Evolutionary conservation across 2,888 invertebrate species (phyloP).

Genomic region (Platypus cylindrus): DNA sequence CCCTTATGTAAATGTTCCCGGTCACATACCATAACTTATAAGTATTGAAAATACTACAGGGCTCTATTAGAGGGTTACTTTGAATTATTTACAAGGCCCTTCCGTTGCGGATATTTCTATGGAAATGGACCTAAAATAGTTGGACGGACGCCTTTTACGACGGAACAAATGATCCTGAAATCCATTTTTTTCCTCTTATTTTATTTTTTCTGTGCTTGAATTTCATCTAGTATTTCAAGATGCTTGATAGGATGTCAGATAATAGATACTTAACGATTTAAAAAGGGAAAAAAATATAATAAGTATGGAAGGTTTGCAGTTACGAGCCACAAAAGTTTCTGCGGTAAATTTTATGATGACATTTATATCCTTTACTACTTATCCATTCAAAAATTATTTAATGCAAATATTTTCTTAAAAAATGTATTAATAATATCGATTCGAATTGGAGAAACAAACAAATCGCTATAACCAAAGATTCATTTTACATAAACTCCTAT

Average conservation of each 20-base stretch:
- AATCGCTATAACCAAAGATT: conserved; percentile 22
- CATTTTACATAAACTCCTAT: conserved; percentile 14
- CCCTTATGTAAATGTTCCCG: conserved; percentile 25
- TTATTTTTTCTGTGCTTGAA: no score
- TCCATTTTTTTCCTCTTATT: conserved; percentile 18
- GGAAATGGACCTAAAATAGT: conserved; percentile 28
- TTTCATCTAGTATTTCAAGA: no score
- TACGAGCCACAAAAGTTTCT: no score
- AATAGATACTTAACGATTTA: no score
- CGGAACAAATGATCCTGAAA: conserved; percentile 24
- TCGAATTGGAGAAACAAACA: conserved; percentile 18
- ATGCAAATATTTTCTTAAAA: neutral
- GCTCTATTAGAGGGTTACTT: conserved; percentile 33
- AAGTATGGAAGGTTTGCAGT: no score
- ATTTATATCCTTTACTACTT: no score
- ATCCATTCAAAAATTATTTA: no score
- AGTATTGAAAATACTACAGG: conserved; percentile 29
- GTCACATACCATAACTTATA: conserved; percentile 30
- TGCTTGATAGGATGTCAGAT: no score
- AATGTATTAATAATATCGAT: conserved; percentile 4
- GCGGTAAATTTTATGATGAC: no score
- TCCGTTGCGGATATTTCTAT: conserved; percentile 29
- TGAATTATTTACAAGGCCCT: conserved; percentile 36
- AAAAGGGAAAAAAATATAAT: no score
- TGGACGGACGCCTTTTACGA: conserved; percentile 26